These are phyloP conservation scores for Chlorocebus sabaeus DNA, from an alignment of 2,113 vertebrate genomes.

Conservation along the genomic window DNA sequence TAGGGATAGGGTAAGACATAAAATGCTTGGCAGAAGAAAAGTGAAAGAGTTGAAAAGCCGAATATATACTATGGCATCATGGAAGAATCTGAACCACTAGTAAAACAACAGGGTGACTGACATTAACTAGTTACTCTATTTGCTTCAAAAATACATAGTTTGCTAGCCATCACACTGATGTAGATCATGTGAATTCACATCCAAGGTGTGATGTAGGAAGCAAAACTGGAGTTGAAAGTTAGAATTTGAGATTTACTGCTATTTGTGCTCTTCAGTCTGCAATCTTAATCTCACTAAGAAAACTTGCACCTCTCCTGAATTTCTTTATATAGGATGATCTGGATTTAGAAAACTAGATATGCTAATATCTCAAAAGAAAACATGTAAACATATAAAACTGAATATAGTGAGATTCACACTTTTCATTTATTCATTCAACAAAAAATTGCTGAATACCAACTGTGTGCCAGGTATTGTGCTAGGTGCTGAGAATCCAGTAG, in stretches of 20 bases:
- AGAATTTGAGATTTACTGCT: neutral
- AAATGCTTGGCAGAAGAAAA: neutral
- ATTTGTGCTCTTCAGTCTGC: neutral
- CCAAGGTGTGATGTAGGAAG: neutral
- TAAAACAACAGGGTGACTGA: neutral
- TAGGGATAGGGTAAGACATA: neutral
- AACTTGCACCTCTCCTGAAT: neutral
- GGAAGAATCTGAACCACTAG: neutral
- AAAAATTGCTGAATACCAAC: neutral
- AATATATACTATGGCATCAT: neutral
- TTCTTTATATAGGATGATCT: neutral
- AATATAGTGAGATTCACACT: neutral
- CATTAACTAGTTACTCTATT: neutral
- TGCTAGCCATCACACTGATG: neutral
- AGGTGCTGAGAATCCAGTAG: neutral
- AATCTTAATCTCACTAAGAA: neutral
- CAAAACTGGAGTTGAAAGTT: neutral
- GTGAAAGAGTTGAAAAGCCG: neutral
- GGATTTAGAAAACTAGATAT: neutral
- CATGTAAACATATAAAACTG: neutral
- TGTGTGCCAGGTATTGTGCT: neutral
- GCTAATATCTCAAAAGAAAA: constrained; percentile 8
- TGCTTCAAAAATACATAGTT: neutral
- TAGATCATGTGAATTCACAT: neutral
- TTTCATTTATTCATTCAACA: constrained; percentile 15